These are phyloP conservation scores for Spheniscus humboldti DNA, from an alignment of 2,797 vertebrate species.

Conservation along the genomic window DNA sequence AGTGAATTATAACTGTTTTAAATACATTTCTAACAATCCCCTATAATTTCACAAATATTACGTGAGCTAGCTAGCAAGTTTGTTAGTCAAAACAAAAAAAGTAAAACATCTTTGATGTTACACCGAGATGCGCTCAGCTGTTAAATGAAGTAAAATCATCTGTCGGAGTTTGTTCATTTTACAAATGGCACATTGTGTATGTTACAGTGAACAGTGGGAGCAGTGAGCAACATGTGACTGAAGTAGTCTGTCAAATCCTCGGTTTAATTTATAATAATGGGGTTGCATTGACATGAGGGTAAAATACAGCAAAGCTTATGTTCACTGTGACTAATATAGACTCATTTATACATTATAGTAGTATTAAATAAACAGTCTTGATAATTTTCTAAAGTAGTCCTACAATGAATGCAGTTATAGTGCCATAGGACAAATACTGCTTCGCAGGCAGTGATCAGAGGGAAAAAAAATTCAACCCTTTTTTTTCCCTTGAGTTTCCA, in stretches of 20 bases:
- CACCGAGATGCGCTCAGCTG: background rate
- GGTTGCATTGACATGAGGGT: conserved; percentile 22
- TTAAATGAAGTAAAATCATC: background rate
- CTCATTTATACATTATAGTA: background rate
- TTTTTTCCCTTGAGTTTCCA: background rate
- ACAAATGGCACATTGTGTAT: background rate
- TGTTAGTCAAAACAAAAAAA: background rate
- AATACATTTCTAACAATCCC: background rate
- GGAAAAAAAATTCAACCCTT: background rate
- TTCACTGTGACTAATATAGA: conserved; percentile 12
- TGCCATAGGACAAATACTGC: background rate
- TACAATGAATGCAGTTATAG: background rate
- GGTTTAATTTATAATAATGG: conserved; percentile 4
- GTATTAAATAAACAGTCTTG: conserved; percentile 4
- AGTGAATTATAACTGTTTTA: background rate
- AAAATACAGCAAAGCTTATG: conserved; percentile 24
- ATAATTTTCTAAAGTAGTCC: conserved; percentile 1
- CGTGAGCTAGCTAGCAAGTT: background rate
- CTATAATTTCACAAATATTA: background rate
- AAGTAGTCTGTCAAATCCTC: background rate
- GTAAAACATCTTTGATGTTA: background rate
- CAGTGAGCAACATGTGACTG: background rate
- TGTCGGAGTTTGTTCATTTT: background rate
- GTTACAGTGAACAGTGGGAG: background rate
- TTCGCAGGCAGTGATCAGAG: background rate